Percentiles rank a stretch among this genome's conserved stretches.
Conservation (phyloP, 2,113 vertebrate genomes). For the Gobiocypris rarus region DNA sequence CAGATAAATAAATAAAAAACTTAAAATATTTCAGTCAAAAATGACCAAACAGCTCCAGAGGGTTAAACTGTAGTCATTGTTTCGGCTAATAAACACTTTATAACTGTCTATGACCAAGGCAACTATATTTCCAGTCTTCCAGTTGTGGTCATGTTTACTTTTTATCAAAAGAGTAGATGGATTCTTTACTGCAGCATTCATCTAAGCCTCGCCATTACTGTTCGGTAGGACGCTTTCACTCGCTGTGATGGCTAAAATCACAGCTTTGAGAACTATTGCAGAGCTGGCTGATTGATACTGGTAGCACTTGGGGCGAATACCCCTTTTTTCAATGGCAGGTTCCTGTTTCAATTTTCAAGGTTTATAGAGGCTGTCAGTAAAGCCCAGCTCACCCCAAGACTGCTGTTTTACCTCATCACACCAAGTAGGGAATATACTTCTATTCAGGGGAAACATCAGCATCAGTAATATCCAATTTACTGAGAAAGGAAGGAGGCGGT, state of each 20-base stretch:
- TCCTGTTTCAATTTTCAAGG: slow-evolving; percentile 77
- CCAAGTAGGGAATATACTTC: slow-evolving; percentile 72
- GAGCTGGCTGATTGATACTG: slow-evolving; percentile 76
- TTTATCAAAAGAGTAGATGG: slow-evolving; percentile 24
- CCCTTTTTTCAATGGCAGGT: slow-evolving; percentile 67
- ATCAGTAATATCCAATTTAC: slow-evolving; percentile 82
- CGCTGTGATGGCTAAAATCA: slow-evolving; percentile 76
- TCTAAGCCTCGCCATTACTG: slow-evolving; percentile 68
- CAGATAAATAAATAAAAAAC: no score
- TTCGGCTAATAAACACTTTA: background rate
- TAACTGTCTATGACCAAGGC: background rate
- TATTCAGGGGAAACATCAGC: slow-evolving; percentile 76
- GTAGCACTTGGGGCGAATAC: slow-evolving; percentile 70
- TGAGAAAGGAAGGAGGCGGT: slow-evolving; percentile 73
- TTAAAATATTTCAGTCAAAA: no score
- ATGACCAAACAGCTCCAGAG: no score
- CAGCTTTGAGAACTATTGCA: slow-evolving; percentile 71
- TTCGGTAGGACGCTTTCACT: slow-evolving; percentile 69
- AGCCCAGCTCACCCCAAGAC: slow-evolving; percentile 27
- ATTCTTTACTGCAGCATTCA: slow-evolving; percentile 52
- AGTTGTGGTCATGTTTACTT: background rate
- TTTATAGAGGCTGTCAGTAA: slow-evolving; percentile 62
- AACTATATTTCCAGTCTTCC: background rate
- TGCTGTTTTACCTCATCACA: slow-evolving; percentile 69
- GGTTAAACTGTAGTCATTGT: background rate